phyloP scores from a whole-genome alignment of 2,113 vertebrate species.

The Leiothrix lutea region DNA sequence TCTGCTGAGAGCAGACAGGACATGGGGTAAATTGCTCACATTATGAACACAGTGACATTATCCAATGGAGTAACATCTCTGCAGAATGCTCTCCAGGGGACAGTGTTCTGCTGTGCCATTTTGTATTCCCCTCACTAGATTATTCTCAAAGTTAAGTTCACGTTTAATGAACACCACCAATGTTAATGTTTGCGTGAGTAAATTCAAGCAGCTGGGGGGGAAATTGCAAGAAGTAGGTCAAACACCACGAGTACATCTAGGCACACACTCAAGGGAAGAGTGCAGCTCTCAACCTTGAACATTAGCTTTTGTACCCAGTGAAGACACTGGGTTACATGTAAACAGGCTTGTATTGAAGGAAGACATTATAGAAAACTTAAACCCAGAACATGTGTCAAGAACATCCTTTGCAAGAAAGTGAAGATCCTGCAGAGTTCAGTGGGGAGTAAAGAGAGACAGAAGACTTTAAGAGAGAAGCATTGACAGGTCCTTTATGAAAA shows the following conservation, averaged over 20 bases:
- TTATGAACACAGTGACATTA: rapidly evolving
- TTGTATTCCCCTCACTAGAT: not conserved
- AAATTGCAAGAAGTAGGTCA: not conserved
- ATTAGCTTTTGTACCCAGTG: not conserved
- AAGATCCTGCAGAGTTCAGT: not conserved
- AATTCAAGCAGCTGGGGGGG: not conserved
- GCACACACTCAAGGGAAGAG: not conserved
- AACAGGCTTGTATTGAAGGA: not conserved
- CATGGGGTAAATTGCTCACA: not conserved
- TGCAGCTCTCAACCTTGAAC: not conserved
- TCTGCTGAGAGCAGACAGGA: not conserved
- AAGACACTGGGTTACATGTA: not conserved
- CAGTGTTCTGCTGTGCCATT: not conserved
- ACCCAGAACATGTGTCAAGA: not conserved
- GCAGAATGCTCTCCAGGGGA: not conserved
- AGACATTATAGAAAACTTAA: not conserved
- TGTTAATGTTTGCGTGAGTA: not conserved
- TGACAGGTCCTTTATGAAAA: not conserved
- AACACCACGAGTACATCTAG: not conserved
- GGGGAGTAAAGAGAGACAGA: not conserved
- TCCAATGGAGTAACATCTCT: not conserved
- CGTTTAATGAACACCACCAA: not conserved
- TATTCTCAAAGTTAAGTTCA: not conserved
- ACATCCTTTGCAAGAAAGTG: not conserved
- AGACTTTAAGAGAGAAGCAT: not conserved